Percentiles rank a stretch among this genome's conserved stretches.
Conservation (phyloP, 2,888 invertebrate genomes). For the Ctenicera cuprea region DNA sequence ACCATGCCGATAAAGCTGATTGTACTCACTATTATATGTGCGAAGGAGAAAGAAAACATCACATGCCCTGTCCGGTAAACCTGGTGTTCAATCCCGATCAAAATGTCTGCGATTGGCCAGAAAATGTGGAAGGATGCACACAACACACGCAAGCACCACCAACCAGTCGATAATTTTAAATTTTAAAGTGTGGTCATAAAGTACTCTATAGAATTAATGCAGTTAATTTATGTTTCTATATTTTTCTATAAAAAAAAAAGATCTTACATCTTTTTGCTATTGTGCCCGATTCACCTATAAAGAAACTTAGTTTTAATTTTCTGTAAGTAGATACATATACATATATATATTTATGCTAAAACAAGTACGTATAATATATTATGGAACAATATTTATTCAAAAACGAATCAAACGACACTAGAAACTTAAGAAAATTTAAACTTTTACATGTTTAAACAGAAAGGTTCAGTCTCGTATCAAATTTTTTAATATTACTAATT, state of each 20-base stretch:
- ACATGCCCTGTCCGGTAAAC: constrained; percentile 96
- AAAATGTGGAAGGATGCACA: constrained; percentile 92
- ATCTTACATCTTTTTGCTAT: not conserved
- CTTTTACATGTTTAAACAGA: too few species aligned
- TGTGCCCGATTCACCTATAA: too few species aligned
- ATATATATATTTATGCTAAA: too few species aligned
- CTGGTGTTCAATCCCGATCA: constrained; percentile 94
- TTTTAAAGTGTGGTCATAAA: not conserved
- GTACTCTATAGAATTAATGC: constrained; percentile 12
- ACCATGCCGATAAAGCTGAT: constrained; percentile 92
- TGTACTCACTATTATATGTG: constrained; percentile 98
- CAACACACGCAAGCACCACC: constrained; percentile 82
- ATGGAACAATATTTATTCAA: too few species aligned
- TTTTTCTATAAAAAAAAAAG: constrained; percentile 16
- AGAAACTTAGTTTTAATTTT: too few species aligned
- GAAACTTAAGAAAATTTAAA: too few species aligned
- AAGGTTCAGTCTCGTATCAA: too few species aligned
- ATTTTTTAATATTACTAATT: too few species aligned
- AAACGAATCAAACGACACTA: too few species aligned
- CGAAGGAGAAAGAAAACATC: constrained; percentile 95
- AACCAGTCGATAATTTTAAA: constrained; percentile 59
- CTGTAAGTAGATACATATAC: too few species aligned
- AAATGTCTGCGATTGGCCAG: constrained; percentile 97
- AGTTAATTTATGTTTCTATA: constrained; percentile 15
- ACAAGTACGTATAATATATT: too few species aligned